Evolutionary conservation across 2,888 invertebrate species (phyloP).

Genomic region (Ornithoptera alexandrae): DNA sequence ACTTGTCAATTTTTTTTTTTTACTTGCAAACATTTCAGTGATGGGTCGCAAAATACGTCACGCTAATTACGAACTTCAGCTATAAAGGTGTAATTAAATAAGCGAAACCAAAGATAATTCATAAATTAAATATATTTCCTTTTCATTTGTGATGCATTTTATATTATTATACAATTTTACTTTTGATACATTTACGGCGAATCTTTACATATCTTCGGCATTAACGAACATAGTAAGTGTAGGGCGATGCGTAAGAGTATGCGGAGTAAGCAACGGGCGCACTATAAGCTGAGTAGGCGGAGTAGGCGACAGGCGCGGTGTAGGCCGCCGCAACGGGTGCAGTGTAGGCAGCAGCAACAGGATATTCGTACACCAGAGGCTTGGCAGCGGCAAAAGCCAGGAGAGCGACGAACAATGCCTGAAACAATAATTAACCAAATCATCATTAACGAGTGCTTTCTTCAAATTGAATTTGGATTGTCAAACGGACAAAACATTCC

Average conservation of each 20-base stretch:
- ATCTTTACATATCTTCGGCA: conserved; percentile 1
- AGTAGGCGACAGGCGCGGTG: conserved; percentile 70
- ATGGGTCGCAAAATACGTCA: too few species aligned
- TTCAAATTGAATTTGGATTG: too few species aligned
- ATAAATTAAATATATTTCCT: conserved; percentile 18
- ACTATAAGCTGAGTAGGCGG: conserved; percentile 49
- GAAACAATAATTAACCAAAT: conserved; percentile 34
- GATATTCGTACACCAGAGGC: conserved; percentile 64
- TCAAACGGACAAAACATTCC: too few species aligned
- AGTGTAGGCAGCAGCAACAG: conserved; percentile 62
- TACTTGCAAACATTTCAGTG: too few species aligned
- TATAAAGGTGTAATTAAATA: neutral
- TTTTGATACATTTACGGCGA: neutral
- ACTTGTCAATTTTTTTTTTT: too few species aligned
- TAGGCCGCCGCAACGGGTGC: conserved; percentile 72
- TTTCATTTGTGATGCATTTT: conserved; percentile 26
- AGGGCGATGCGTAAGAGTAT: conserved; percentile 60
- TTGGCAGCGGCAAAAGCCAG: conserved; percentile 77
- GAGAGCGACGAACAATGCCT: conserved; percentile 73
- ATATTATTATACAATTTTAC: conserved; percentile 9
- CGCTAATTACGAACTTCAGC: neutral
- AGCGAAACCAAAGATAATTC: neutral
- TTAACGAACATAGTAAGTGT: conserved; percentile 64
- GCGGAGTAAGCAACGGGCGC: conserved; percentile 56
- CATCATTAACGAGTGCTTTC: neutral